Percentiles rank a stretch among this genome's conserved stretches.
Conservation (phyloP, 1,140 invertebrate genomes). For the Tetragnatha versicolor region DNA sequence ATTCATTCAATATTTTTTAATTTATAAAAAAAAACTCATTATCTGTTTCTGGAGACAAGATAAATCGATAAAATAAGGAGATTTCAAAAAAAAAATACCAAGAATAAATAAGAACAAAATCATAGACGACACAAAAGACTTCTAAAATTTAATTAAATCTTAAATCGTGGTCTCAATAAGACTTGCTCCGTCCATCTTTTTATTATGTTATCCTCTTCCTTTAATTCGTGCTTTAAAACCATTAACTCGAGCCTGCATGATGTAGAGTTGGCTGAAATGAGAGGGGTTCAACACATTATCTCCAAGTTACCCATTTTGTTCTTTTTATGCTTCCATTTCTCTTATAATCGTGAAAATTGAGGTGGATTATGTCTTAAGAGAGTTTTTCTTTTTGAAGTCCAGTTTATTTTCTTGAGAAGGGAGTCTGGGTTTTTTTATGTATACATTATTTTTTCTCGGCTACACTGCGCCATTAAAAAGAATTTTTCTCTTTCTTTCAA, state of each 20-base stretch:
- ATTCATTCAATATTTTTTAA: no score
- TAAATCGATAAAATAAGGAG: no score
- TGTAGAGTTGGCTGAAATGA: constrained; percentile 11
- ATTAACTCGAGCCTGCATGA: constrained; percentile 6
- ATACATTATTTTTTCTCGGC: neutral
- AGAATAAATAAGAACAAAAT: no score
- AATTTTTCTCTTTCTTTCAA: constrained; percentile 1
- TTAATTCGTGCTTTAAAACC: constrained; percentile 42
- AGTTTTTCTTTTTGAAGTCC: neutral
- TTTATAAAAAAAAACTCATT: no score
- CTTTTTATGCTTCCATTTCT: neutral
- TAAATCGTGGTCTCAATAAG: constrained; percentile 24
- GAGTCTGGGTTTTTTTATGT: neutral
- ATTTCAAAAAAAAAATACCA: no score
- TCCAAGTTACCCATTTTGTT: neutral
- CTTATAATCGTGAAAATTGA: neutral
- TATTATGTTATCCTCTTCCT: constrained; percentile 22
- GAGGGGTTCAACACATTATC: constrained; percentile 1
- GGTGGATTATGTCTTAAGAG: constrained; percentile 6
- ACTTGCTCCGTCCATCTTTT: neutral
- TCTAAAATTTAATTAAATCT: no score
- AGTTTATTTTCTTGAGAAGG: neutral
- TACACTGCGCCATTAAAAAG: constrained; percentile 21
- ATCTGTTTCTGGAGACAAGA: no score
- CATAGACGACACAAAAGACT: no score